Base-by-base conservation (phyloP, 1,140 invertebrate genomes). In the Leptopilina boulardi region DNA sequence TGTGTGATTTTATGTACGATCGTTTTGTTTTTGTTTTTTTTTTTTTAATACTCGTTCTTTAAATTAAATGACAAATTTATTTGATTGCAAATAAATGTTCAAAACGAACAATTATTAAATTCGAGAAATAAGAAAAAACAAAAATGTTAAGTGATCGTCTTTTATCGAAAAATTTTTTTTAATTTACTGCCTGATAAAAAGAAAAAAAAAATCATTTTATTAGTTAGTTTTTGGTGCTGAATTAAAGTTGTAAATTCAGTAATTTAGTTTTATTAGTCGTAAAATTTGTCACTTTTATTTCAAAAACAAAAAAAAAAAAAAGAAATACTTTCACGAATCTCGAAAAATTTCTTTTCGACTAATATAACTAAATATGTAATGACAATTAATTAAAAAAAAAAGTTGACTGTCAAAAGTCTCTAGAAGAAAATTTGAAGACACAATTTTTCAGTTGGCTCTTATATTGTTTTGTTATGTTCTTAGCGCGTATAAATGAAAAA, bases 391-490 rank as follows among this genome's bases (percentile, higher is more conserved):
- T n/a, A n/a, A n/a, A n/a, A 66, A 66, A 30, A 15, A 66, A 66
- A 30, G 6, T 51, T 59, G 10, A 66, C 2, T n/a, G 10, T 18
- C 11, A 56, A 59, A 26, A 30, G 56, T 59, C 56, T 59, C 54
- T 21, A 30, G 30, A 15, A 30, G 11, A 30, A 56, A 23, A 15
- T 66, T 34, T 34, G 21, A 30, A n/a, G 23, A 34, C 26, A n/a
- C 26, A 30, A 66, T 15, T 38, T 38, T 66, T 66, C 56, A 59
- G 56, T 59, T 26, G 56, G 56, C 56, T 59, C 59, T 66, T 66
- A 34, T 66, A 66, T 66, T 66, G 59, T 66, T 66, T 66, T 66
- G 59, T 66, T 66, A 66, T 66, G 26, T 66, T 66, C 59, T 66
- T 66, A 66, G 59, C 23, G 59, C 59, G 23, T 66, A 66, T 26